Evolutionary conservation across 2,888 invertebrate species (phyloP), one percentile per base, ranked within the genome.

Genomic region (Tetranychus piercei): DNA sequence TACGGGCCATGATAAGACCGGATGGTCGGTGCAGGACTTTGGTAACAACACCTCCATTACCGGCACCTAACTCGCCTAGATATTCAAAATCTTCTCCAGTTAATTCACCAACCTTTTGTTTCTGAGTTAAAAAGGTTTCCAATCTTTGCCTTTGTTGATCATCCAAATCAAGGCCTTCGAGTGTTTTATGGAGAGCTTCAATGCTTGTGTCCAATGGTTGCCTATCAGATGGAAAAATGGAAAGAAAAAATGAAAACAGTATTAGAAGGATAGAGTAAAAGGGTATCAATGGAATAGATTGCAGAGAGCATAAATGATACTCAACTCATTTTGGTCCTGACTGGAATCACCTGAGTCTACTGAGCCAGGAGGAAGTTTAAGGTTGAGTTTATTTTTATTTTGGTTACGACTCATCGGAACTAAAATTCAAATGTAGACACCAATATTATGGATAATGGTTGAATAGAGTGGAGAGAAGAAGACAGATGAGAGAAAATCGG

Each of bases 21-120:
- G 93, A 92, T 22, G 92, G 92, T 85, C 91, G 92, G 83, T 97
- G 97, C 23, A 90, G 87, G 0, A 97, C 97, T 86, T 96, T 97
- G 87, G 94, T 94, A 1, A 99, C 99, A n/a, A 99, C 99, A 4
- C 99, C 99, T 0, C 99, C 97, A 84, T 99, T 99, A 9, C 99
- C 99, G 78, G 96, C 93, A 81, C 90, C 99, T 45, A 99, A 85
- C 85, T 99, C 97, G 23, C 94, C 94, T 66, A 97, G 85, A 82
- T 94, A 95, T 81, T 96, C 95, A 84, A 99, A 91, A 83, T 96
- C 95, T 81, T 95, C 96, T 82, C 91, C 91, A 78, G 89, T 89
- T 7, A 92, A 85, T 80, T 92, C 92, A 23, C 83, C 83, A 76
- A 96, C 94, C 84, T 92, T 91, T 82, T 94, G 92, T 82, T 97